phyloP scores from a whole-genome alignment of 2,797 vertebrate genomes.

The Tokudaia tokunoshimensis region DNA sequence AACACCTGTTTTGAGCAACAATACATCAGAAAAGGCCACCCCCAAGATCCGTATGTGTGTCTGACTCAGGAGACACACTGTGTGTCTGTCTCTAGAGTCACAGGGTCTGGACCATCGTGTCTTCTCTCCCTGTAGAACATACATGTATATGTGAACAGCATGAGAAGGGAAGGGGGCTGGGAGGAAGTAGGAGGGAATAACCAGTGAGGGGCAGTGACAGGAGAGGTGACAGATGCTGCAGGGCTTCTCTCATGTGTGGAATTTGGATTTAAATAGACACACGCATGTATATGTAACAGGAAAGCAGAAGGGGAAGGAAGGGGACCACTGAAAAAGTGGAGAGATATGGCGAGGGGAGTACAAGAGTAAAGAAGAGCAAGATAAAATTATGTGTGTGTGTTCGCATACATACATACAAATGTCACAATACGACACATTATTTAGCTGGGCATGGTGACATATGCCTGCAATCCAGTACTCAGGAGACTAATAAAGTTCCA shows the following conservation, averaged over 20 bases:
- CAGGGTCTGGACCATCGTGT: neutral
- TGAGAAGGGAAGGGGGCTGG: too few relatives aligned
- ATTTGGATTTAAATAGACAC: neutral
- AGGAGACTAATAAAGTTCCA: neutral
- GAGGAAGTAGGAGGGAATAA: neutral
- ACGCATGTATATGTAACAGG: neutral
- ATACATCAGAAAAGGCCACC: constrained; percentile 78
- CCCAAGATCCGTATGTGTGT: constrained; percentile 45
- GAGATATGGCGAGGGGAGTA: neutral
- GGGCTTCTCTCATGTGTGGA: neutral
- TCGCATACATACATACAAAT: neutral
- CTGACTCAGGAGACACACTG: constrained; percentile 48
- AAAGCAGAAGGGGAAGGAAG: neutral
- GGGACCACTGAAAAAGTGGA: neutral
- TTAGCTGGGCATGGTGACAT: neutral
- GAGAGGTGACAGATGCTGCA: neutral
- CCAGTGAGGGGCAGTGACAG: neutral
- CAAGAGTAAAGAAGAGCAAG: neutral
- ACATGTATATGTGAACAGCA: neutral
- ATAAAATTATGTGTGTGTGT: neutral
- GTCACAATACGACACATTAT: neutral
- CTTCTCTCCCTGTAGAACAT: neutral
- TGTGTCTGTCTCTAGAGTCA: constrained; percentile 49
- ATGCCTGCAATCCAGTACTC: neutral
- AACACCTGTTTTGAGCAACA: constrained; percentile 71